Percentiles rank a stretch among this genome's conserved stretches.
These are phyloP conservation scores for Amblyopsis rosae DNA, from an alignment of 2,113 vertebrate species.

Conservation along the genomic window DNA sequence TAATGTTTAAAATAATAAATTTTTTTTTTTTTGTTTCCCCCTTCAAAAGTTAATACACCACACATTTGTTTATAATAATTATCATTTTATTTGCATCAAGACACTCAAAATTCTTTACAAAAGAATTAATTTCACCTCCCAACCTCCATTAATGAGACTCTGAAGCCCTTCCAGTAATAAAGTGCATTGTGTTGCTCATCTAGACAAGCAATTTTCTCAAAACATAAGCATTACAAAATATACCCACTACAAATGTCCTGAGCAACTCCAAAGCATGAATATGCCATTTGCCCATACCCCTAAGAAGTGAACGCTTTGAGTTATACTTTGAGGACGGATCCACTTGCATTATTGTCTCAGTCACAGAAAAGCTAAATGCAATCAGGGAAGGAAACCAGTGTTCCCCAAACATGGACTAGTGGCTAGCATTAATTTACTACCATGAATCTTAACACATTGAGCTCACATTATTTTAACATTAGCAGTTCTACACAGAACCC, in stretches of 20 bases:
- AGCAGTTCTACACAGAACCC: background rate
- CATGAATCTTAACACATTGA: background rate
- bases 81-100: slow-evolving; percentile 67
- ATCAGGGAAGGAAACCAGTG: too few relatives aligned
- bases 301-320: slow-evolving; percentile 33
- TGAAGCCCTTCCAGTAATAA: slow-evolving; percentile 61
- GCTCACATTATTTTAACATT: background rate
- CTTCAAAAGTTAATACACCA: background rate
- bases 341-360: too few relatives aligned
- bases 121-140: slow-evolving; percentile 8
- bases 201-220: slow-evolving; percentile 10
- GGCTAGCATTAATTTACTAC: background rate
- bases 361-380: too few relatives aligned
- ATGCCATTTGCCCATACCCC: slow-evolving; percentile 24
- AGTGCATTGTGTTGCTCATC: slow-evolving; percentile 61
- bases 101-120: slow-evolving; percentile 42
- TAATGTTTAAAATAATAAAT: too few relatives aligned
- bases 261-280: background rate
- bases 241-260: background rate
- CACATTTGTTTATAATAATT: slow-evolving; percentile 15
- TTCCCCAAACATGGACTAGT: too few relatives aligned
- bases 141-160: slow-evolving; percentile 34
- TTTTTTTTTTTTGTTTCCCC: too few relatives aligned
- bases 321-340: slow-evolving; percentile 2
- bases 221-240: slow-evolving; percentile 10